Conservation (phyloP, 2,113 vertebrate species). For the Myotis yumanensis region DNA sequence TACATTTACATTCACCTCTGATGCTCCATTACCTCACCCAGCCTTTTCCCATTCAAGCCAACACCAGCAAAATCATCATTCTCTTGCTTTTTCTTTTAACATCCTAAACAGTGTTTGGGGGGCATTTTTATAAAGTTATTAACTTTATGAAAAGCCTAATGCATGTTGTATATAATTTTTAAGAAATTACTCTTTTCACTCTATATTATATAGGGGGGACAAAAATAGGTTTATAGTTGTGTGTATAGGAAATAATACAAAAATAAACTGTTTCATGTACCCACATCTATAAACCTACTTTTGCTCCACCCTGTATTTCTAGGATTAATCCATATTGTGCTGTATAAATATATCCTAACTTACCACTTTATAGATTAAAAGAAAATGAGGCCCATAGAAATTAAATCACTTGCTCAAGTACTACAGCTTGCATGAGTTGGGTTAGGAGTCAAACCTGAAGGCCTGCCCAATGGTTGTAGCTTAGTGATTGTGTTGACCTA, state of each 20-base stretch:
- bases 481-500: no score
- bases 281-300: no score
- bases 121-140: background rate
- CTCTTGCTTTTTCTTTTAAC: background rate
- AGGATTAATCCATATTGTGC: no score
- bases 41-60: background rate
- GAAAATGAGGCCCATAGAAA: conserved; percentile 2
- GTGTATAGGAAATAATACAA: background rate
- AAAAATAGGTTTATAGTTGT: background rate
- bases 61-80: background rate
- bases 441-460: background rate
- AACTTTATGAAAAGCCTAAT: background rate
- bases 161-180: background rate
- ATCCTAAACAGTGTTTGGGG: background rate
- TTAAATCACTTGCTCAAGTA: background rate
- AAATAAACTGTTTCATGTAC: background rate
- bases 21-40: background rate
- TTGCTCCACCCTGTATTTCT: no score
- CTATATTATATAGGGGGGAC: background rate
- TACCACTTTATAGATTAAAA: background rate
- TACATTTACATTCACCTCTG: background rate
- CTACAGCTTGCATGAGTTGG: background rate
- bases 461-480: no score
- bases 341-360: no score
- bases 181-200: background rate